Evolutionary conservation across 2,113 vertebrate genomes (phyloP).

Genomic region (Lepidothrix coronata): DNA sequence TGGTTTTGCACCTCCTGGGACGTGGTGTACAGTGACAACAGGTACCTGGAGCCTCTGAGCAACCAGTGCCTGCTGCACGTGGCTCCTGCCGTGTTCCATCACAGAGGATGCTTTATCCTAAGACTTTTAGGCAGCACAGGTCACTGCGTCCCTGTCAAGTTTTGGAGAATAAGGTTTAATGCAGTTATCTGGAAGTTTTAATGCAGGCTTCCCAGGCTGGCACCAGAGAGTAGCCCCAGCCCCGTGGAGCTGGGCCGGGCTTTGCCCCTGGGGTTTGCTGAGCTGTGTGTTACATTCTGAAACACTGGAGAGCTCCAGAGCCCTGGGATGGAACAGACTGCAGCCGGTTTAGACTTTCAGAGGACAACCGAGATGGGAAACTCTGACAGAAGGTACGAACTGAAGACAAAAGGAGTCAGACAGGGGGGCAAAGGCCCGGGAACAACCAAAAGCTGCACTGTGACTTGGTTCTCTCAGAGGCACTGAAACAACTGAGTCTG

Average conservation of each 20-base stretch:
- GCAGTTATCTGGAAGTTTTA: not conserved
- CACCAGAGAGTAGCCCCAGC: not conserved
- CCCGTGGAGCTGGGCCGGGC: not conserved
- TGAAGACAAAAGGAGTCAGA: not conserved
- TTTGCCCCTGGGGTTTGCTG: not conserved
- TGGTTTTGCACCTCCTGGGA: not conserved
- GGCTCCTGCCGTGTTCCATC: accelerated
- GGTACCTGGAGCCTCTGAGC: not conserved
- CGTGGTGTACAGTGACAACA: not conserved
- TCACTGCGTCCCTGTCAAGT: not conserved
- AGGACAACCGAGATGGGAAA: not conserved
- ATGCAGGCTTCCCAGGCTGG: not conserved
- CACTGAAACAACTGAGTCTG: not conserved
- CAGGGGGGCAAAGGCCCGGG: not conserved
- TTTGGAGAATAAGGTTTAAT: not conserved
- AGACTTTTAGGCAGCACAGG: not conserved
- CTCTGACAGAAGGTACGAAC: not conserved
- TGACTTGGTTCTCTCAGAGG: not conserved
- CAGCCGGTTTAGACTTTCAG: not conserved
- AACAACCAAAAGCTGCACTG: not conserved
- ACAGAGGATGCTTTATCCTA: not conserved
- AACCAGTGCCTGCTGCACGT: not conserved
- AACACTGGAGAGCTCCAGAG: not conserved
- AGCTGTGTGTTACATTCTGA: not conserved
- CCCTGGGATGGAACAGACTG: not conserved